Evolutionary conservation across 2,113 vertebrate species (phyloP), one percentile per base, ranked within the genome.

Genomic region (Nettapus auritus): DNA sequence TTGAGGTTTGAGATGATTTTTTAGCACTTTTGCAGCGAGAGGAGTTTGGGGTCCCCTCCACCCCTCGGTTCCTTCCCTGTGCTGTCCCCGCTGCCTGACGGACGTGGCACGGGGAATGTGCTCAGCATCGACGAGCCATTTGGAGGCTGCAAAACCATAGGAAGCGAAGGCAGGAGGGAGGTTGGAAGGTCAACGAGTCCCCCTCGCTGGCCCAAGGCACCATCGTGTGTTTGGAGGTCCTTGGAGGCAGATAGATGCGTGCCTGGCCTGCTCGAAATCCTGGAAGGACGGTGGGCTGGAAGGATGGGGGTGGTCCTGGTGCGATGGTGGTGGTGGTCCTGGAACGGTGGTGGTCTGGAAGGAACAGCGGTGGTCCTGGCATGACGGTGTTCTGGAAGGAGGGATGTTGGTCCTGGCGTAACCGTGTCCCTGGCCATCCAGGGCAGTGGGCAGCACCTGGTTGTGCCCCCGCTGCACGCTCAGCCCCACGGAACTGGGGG

Each of bases 161-260:
- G 75, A 74, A 75, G 82, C 8, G 62, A 29, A 1, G 8, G 20
- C 82, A 87, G 90, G 25, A 82, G 85, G 85, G 82, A 80, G 89
- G 74, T 44, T 53, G 92, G 92, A 26, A 90, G 89, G 92, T 94
- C 87, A 53, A 4, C 83, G 44, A 56, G 59, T 77, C 50, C 59
- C 80, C 80, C 48, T 77, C 0, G 0, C 71, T 86, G 86, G 79
- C 89, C 76, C 70, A 36, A 50, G 89, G 95, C 90, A 83, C 36
- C 66, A 4, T 31, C 1, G 0, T 0, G 3, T 1, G 0, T 79
- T 59, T 63, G 89, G 86, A 55, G 68, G 66, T 17, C 0, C 0
- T 44, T 28, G 25, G 63, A 82, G 66, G 48, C 73, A 48, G 92
- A 22, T 17, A 48, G 90, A 22, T 17, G 25, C 25, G 3, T 28